Percentiles rank a stretch among this genome's conserved stretches.
Conservation (phyloP, 2,888 invertebrate genomes). For the Melikaiella ostensackeni region DNA sequence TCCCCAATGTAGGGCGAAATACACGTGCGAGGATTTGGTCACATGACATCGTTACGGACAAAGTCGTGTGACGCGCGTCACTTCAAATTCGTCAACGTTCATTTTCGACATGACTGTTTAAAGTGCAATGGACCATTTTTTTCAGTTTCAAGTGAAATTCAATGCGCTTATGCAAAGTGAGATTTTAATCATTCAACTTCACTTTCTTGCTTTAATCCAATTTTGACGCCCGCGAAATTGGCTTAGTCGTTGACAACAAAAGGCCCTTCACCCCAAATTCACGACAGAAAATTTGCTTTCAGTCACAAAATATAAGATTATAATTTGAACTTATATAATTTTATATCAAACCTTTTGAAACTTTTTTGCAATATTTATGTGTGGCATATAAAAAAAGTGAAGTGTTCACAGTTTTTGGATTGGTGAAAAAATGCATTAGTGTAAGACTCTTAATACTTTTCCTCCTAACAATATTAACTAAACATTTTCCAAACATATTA, state of each 20-base stretch:
- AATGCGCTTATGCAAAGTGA: not conserved
- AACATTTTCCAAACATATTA: no score
- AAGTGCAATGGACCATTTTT: not conserved
- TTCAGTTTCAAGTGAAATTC: not conserved
- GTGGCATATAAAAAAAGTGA: not conserved
- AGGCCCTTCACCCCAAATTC: not conserved
- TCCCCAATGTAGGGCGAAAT: slow-evolving; percentile 48
- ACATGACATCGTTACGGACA: slow-evolving; percentile 7
- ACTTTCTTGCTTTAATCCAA: not conserved
- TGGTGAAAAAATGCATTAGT: not conserved
- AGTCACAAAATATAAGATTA: no score
- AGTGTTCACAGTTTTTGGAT: not conserved
- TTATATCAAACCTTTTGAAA: no score
- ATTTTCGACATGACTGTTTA: not conserved
- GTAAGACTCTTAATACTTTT: not conserved
- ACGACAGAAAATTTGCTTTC: no score
- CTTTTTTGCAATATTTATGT: no score
- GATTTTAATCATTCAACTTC: not conserved
- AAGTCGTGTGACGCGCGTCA: not conserved
- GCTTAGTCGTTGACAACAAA: not conserved
- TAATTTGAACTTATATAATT: no score
- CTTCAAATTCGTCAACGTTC: not conserved
- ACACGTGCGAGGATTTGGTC: slow-evolving; percentile 46
- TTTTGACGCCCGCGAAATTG: not conserved
- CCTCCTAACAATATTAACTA: not conserved